Conservation (phyloP, 2,113 vertebrate genomes). For the Chascanopsetta lugubris region DNA sequence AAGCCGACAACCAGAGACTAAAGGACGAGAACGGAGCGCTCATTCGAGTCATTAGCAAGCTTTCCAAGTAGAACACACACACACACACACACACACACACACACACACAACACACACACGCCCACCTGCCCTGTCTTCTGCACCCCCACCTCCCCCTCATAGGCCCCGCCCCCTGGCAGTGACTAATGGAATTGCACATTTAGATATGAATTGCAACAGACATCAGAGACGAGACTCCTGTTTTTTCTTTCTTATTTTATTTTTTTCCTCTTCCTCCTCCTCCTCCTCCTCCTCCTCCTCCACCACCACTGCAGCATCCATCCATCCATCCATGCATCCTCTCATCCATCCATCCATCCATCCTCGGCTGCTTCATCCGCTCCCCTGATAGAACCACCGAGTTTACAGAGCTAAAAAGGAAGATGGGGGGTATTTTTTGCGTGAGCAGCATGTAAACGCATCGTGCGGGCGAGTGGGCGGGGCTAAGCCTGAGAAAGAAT, state of each 20-base stretch:
- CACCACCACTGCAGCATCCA: slow-evolving; percentile 32
- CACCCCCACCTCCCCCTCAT: slow-evolving; percentile 25
- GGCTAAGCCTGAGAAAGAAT: slow-evolving; percentile 89
- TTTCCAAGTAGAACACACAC: slow-evolving; percentile 74
- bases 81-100: slow-evolving; percentile 14
- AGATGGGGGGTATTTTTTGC: slow-evolving; percentile 16
- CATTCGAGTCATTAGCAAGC: slow-evolving; percentile 80
- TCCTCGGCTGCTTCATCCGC: slow-evolving; percentile 88
- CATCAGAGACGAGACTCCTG: slow-evolving; percentile 75
- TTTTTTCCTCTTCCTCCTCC: slow-evolving; percentile 5
- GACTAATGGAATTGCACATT: slow-evolving; percentile 89
- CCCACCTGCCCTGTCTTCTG: slow-evolving; percentile 33
- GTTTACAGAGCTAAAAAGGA: slow-evolving; percentile 87
- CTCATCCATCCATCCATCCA: slow-evolving; percentile 77
- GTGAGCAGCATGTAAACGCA: slow-evolving; percentile 65
- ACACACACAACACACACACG: slow-evolving; percentile 2
- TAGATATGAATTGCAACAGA: slow-evolving; percentile 85
- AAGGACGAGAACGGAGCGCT: slow-evolving; percentile 96
- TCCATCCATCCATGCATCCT: slow-evolving; percentile 48
- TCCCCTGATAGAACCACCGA: slow-evolving; percentile 87
- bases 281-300: slow-evolving; percentile 12
- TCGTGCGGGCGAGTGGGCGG: slow-evolving; percentile 89
- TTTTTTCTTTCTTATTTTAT: not conserved
- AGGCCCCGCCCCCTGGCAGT: slow-evolving; percentile 80
- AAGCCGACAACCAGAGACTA: slow-evolving; percentile 99